phyloP scores from a whole-genome alignment of 2,113 vertebrate genomes.

The Numida meleagris region DNA sequence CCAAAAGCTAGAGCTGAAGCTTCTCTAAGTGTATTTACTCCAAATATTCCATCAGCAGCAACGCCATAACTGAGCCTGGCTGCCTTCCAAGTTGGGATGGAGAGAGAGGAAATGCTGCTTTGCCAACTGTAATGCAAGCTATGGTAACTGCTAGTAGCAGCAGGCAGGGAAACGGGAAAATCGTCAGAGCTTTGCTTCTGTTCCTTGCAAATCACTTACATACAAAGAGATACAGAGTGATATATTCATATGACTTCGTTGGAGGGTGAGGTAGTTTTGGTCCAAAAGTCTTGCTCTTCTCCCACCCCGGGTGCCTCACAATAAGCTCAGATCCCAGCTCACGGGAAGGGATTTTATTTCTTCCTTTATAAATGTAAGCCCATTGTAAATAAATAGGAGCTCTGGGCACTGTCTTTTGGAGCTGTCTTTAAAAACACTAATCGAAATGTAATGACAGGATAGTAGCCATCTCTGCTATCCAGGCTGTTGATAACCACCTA shows the following conservation, averaged over 20 bases:
- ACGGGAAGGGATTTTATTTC: background rate
- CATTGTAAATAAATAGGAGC: slow-evolving; percentile 49
- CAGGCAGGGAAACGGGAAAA: background rate
- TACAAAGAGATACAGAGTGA: background rate
- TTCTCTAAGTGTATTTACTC: background rate
- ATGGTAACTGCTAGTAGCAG: background rate
- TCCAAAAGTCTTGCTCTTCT: background rate
- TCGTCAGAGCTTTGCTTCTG: background rate
- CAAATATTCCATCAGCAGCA: background rate
- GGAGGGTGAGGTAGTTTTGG: background rate
- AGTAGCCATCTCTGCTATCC: slow-evolving; percentile 26
- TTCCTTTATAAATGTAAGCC: slow-evolving; percentile 36
- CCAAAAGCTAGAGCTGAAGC: background rate
- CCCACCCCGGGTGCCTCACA: too few relatives aligned
- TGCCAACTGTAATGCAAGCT: background rate
- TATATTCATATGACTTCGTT: background rate
- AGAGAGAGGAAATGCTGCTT: background rate
- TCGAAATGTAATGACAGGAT: slow-evolving; percentile 60
- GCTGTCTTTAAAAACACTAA: slow-evolving; percentile 48
- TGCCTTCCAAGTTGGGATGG: background rate
- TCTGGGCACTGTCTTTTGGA: slow-evolving; percentile 44
- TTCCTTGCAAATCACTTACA: background rate
- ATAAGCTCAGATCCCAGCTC: background rate
- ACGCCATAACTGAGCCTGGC: background rate
- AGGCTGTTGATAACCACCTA: slow-evolving; percentile 39